Evolutionary conservation across 2,113 vertebrate species (phyloP).

Genomic region (Brachyhypopomus occidentalis): DNA sequence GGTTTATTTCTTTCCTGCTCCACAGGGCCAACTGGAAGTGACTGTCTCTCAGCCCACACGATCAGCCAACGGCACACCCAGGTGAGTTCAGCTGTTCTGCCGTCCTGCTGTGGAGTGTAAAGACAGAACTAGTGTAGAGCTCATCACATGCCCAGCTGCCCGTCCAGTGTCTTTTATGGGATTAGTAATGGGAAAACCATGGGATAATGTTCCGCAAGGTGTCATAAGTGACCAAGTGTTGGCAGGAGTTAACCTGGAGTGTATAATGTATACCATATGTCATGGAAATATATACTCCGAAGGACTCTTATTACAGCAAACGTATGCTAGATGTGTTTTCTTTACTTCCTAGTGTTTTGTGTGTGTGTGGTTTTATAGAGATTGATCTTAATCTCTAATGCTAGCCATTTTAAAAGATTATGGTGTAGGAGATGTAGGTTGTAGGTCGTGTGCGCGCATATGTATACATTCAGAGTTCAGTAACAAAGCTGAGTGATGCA

Average conservation of each 20-base stretch:
- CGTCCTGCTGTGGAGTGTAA: not conserved
- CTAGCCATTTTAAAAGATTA: not conserved
- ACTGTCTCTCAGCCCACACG: conserved; percentile 84
- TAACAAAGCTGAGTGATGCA: too few relatives aligned
- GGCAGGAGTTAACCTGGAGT: too few relatives aligned
- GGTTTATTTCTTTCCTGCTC: conserved; percentile 52
- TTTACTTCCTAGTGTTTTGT: too few relatives aligned
- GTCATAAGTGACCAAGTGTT: too few relatives aligned
- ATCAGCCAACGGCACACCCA: conserved; percentile 81
- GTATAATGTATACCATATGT: too few relatives aligned
- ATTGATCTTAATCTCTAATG: not conserved
- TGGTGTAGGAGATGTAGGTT: not conserved
- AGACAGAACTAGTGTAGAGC: not conserved
- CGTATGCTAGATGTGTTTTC: too few relatives aligned
- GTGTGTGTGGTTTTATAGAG: not conserved
- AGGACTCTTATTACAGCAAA: too few relatives aligned
- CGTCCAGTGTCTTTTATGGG: not conserved
- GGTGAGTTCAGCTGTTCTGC: conserved; percentile 76
- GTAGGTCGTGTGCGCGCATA: not conserved
- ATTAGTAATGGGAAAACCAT: not conserved
- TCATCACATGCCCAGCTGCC: not conserved
- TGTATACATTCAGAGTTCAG: not conserved
- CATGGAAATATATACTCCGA: too few relatives aligned
- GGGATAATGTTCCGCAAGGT: too few relatives aligned
- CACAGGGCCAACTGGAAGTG: conserved; percentile 85